These are phyloP conservation scores for Okamejei kenojei DNA, from an alignment of 2,797 vertebrate species.

Conservation along the genomic window DNA sequence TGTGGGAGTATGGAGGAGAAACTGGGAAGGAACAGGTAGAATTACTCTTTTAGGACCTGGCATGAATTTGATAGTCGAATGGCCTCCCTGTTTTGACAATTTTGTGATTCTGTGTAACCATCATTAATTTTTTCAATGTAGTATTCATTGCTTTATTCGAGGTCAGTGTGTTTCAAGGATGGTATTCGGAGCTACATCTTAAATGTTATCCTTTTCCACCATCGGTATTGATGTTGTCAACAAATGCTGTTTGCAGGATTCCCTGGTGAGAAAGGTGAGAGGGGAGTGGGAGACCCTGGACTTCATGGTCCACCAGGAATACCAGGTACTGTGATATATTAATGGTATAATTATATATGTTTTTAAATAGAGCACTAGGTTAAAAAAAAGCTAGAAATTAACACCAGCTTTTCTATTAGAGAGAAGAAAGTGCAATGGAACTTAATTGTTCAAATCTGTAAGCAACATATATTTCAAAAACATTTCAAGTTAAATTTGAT, in stretches of 20 bases:
- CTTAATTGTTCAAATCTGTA: neutral
- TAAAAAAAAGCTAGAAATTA: too few species aligned
- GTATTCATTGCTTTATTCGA: slow-evolving; percentile 7
- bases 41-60: too few species aligned
- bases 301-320: slow-evolving; percentile 76
- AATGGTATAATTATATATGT: neutral
- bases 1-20: too few species aligned
- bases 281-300: slow-evolving; percentile 71
- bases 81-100: too few species aligned
- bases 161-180: neutral
- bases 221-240: neutral
- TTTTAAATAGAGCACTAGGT: too few species aligned
- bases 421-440: neutral
- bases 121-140: neutral
- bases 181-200: neutral
- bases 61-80: too few species aligned
- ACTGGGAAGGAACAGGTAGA: too few species aligned
- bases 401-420: too few species aligned
- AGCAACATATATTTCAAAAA: neutral
- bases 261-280: slow-evolving; percentile 71
- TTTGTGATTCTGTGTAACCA: neutral
- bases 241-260: slow-evolving; percentile 62
- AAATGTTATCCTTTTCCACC: neutral
- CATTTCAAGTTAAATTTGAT: neutral
- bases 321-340: slow-evolving; percentile 60